Base-by-base conservation (phyloP, 2,888 invertebrate species). In the Orchestes rusci region DNA sequence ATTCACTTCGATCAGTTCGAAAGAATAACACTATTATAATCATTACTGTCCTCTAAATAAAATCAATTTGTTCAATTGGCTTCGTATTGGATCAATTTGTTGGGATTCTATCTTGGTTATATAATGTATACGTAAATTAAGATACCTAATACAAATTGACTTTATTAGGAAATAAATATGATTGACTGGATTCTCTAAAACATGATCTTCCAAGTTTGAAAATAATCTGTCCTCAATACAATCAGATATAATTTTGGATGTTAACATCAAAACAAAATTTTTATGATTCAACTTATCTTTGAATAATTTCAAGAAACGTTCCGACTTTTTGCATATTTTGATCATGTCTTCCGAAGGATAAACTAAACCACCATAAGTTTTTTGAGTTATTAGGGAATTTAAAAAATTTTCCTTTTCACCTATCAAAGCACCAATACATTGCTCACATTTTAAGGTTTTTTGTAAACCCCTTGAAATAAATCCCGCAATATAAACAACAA, bases 321-420 rank as follows among this genome's bases (percentile, higher is more conserved):
- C 41, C 8, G 27, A 12, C 12, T 16, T 41, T 27, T 34, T 34
- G 28, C 41, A 41, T 17, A 41, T 41, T 8, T 3, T 2, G 12
- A 41, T 28, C 4, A 41, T 28, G 35, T 34, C 41, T 4, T 41
- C 17, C 3, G 41, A 41, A 16, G 23, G 41, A 34, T 41, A 41
- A 16, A 28, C 19, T n/a, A 41, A 28, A 12, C 41, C 41, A 17
- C 41, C 41, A 29, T 28, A 35, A 23, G 23, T 34, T 35, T 40
- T 41, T 36, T 31, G 30, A 34, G 7, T 8, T 18, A 41, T 41
- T 41, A 41, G 35, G 28, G 41, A 41, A 35, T 41, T 23, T 13
- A 41, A 28, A 41, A 41, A 41, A 17, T 34, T 35, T 41, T 30
- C 30, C 20, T 39, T 39, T 3, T 34, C 28, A 3, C 41, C 35